phyloP scores from a whole-genome alignment of 92 coral and sea anemone species.

The Paragorgia papillata region DNA sequence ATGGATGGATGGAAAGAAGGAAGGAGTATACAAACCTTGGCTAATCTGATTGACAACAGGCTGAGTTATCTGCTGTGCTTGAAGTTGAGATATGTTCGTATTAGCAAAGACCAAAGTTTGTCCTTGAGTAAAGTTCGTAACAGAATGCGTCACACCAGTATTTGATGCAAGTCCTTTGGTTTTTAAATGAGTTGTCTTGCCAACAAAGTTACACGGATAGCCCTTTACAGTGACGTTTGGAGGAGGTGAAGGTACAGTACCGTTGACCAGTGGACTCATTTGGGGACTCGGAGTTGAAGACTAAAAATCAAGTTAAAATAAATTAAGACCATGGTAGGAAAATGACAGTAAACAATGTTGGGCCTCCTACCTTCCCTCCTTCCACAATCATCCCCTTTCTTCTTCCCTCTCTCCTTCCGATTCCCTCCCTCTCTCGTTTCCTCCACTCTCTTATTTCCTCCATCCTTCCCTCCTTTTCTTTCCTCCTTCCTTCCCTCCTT shows the following conservation, averaged over 20 bases:
- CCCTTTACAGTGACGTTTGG: slow-evolving; percentile 71
- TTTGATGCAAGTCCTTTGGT: slow-evolving; percentile 8
- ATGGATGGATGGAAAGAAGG: no score
- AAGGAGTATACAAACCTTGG: background rate
- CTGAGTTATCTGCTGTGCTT: slow-evolving; percentile 71
- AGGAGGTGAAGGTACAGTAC: slow-evolving; percentile 94
- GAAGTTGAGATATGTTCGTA: slow-evolving; percentile 87
- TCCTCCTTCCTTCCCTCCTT: no score
- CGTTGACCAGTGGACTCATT: slow-evolving; percentile 79
- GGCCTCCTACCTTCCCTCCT: no score
- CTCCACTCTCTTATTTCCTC: no score
- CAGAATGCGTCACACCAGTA: slow-evolving; percentile 30
- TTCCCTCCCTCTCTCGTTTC: no score
- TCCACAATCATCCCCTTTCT: no score
- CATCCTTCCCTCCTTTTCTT: no score
- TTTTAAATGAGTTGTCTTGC: slow-evolving; percentile 11
- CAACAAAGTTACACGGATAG: slow-evolving; percentile 83
- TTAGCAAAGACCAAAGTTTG: slow-evolving; percentile 88
- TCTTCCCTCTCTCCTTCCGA: no score
- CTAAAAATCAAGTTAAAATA: background rate
- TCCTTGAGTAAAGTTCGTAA: slow-evolving; percentile 25
- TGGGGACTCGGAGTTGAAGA: slow-evolving; percentile 62
- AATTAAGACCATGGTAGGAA: background rate
- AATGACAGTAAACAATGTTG: no score
- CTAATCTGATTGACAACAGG: slow-evolving; percentile 67